These are phyloP conservation scores for Quadroppia sp. DNA, from an alignment of 2,888 invertebrate genomes.

Conservation along the genomic window DNA sequence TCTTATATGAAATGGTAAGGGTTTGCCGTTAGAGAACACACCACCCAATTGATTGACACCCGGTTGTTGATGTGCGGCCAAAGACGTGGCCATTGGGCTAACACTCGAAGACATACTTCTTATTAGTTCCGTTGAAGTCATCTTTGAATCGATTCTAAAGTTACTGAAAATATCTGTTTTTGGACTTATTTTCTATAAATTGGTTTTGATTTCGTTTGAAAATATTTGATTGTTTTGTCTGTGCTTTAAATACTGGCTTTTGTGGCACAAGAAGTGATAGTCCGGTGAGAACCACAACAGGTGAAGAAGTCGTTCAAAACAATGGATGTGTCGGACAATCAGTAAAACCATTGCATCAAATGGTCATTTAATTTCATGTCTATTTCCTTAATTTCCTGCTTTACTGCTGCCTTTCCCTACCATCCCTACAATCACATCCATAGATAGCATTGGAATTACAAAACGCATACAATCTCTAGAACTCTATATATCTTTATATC, in stretches of 20 bases:
- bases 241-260: constrained; percentile 24
- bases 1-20: constrained; percentile 49
- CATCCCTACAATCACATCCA: neutral
- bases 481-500: constrained; percentile 12
- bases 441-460: neutral
- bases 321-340: constrained; percentile 13
- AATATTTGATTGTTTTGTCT: neutral
- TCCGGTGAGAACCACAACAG: constrained; percentile 19
- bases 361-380: constrained; percentile 36
- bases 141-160: neutral
- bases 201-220: neutral
- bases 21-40: constrained; percentile 49
- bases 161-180: neutral
- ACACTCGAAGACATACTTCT: neutral
- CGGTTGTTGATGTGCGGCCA: constrained; percentile 40
- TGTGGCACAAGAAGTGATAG: neutral
- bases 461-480: constrained; percentile 1
- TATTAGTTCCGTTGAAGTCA: neutral
- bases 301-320: neutral
- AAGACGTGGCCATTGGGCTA: neutral
- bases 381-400: constrained; percentile 35
- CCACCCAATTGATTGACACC: constrained; percentile 50
- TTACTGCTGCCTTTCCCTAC: neutral
- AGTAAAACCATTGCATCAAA: constrained; percentile 30
- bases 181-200: neutral